These are phyloP conservation scores for Alethe diademata DNA, from an alignment of 2,113 vertebrate species.

Conservation along the genomic window DNA sequence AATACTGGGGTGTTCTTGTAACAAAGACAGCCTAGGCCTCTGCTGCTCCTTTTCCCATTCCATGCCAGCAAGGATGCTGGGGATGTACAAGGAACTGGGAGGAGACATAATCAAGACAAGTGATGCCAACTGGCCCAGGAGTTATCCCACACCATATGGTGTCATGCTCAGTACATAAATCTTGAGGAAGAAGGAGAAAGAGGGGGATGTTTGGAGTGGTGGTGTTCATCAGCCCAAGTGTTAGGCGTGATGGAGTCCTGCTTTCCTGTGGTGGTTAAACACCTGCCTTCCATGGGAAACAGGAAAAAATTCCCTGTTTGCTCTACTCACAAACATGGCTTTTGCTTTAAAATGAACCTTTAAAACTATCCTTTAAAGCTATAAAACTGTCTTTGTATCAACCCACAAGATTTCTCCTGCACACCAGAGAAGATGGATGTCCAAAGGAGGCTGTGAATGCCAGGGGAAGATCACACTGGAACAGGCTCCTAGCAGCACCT, in stretches of 20 bases:
- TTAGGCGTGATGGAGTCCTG: rapidly evolving
- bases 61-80: no score
- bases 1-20: neutral
- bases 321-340: neutral
- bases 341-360: neutral
- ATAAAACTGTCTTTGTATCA: neutral
- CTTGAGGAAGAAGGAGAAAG: neutral
- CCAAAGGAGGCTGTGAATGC: neutral
- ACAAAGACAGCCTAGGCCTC: neutral
- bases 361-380: no score
- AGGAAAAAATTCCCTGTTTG: neutral
- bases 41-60: neutral
- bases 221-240: neutral
- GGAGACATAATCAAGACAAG: rapidly evolving
- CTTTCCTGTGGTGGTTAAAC: neutral
- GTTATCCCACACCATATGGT: no score
- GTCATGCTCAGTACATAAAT: neutral
- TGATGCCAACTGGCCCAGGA: no score
- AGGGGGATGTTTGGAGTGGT: neutral
- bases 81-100: no score
- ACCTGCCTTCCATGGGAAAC: neutral
- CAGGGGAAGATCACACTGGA: neutral
- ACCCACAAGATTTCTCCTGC: neutral
- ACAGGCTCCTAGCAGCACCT: neutral
- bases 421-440: neutral